These are phyloP conservation scores for Archocentrus centrarchus DNA, from an alignment of 2,113 vertebrate species.

Conservation along the genomic window DNA sequence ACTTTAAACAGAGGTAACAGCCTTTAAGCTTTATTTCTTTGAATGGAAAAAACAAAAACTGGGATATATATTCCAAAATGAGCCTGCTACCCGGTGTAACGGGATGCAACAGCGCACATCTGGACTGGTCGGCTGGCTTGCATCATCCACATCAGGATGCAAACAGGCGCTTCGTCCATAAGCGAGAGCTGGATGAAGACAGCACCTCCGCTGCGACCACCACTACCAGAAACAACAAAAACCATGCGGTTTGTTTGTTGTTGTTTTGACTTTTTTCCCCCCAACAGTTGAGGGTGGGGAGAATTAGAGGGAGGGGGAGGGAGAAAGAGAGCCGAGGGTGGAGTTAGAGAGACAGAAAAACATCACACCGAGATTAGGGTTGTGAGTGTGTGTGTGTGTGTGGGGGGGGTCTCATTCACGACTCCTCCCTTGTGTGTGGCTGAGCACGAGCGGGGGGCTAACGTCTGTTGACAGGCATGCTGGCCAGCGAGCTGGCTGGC, in stretches of 20 bases:
- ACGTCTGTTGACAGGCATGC: constrained; percentile 67
- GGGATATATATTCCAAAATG: neutral
- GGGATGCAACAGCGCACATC: neutral
- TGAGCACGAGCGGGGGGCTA: constrained; percentile 28
- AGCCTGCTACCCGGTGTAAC: neutral
- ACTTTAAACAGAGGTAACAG: neutral
- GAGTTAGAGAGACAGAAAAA: constrained; percentile 69
- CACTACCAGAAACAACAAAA: constrained; percentile 58
- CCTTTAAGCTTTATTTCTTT: neutral
- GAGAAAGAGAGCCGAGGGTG: constrained; percentile 49
- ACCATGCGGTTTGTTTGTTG: constrained; percentile 71
- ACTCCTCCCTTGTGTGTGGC: constrained; percentile 49
- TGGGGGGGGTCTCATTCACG: constrained; percentile 39
- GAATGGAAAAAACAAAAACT: constrained; percentile 11
- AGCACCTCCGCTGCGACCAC: constrained; percentile 12
- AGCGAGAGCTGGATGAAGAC: constrained; percentile 10
- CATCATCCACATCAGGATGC: constrained; percentile 21
- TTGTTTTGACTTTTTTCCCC: constrained; percentile 55
- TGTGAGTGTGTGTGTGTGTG: too few relatives aligned
- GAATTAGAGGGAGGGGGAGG: constrained; percentile 24
- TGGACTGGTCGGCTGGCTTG: constrained; percentile 4
- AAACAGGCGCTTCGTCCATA: neutral
- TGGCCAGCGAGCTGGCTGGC: constrained; percentile 68
- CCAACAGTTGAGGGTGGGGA: constrained; percentile 44
- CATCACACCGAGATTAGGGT: constrained; percentile 70